Percentiles rank a stretch among this genome's conserved stretches.
phyloP scores from a whole-genome alignment of 2,797 vertebrate genomes.

The Coreius guichenoti region DNA sequence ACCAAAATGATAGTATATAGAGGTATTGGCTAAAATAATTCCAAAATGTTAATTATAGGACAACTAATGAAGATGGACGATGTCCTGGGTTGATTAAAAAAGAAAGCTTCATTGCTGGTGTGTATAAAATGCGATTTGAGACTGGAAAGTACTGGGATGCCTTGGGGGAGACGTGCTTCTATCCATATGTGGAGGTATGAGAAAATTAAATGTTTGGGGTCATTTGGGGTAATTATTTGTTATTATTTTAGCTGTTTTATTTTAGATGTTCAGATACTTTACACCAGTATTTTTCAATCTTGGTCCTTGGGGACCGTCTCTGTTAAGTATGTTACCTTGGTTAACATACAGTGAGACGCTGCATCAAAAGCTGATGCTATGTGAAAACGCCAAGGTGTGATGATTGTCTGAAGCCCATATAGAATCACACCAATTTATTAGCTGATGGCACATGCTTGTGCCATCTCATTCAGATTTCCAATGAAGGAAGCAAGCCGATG shows the following conservation, averaged over 20 bases:
- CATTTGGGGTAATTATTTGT: background rate
- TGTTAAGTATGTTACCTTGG: background rate
- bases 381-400: background rate
- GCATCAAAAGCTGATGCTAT: background rate
- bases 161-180: conserved; percentile 82
- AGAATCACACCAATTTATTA: background rate
- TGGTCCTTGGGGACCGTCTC: background rate
- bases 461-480: background rate
- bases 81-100: conserved; percentile 79
- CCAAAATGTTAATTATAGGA: conserved; percentile 65
- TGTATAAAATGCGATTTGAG: conserved; percentile 90
- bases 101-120: conserved; percentile 77
- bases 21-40: background rate
- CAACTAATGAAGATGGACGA: conserved; percentile 84
- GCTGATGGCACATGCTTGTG: background rate
- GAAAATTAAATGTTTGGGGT: background rate
- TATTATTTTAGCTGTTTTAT: background rate
- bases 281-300: background rate
- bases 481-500: background rate
- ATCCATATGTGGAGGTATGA: conserved; percentile 91
- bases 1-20: background rate
- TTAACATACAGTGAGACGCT: background rate
- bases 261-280: background rate
- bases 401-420: background rate
- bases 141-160: conserved; percentile 86